These are phyloP conservation scores for Oophaga pumilio DNA, from an alignment of 2,113 vertebrate species.

Conservation along the genomic window DNA sequence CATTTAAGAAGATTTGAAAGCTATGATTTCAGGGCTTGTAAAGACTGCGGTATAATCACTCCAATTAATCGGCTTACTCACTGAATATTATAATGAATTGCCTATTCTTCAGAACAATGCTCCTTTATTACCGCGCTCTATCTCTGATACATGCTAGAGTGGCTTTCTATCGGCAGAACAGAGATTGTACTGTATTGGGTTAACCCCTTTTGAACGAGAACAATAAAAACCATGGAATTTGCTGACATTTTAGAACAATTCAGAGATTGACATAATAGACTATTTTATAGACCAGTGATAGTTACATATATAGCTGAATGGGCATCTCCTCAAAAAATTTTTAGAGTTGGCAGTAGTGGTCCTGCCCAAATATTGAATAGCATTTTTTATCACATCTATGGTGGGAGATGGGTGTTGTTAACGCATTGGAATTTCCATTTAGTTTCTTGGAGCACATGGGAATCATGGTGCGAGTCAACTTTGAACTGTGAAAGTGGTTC, in stretches of 20 bases:
- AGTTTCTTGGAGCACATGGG: too few relatives aligned
- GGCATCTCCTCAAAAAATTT: too few relatives aligned
- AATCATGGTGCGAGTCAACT: too few relatives aligned
- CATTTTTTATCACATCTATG: too few relatives aligned
- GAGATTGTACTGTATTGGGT: not conserved
- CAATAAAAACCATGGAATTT: not conserved
- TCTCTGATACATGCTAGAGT: not conserved
- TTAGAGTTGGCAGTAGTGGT: too few relatives aligned
- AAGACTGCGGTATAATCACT: conserved; percentile 31
- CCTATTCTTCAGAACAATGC: conserved; percentile 47
- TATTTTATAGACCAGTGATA: not conserved
- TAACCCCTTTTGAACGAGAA: not conserved
- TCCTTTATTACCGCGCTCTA: conserved; percentile 1
- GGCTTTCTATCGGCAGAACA: not conserved
- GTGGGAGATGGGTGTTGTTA: too few relatives aligned
- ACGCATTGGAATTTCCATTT: too few relatives aligned
- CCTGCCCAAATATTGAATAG: too few relatives aligned
- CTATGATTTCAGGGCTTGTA: not conserved
- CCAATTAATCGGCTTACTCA: conserved; percentile 46
- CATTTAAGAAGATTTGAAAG: not conserved
- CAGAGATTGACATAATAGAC: not conserved
- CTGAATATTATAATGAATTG: conserved; percentile 40
- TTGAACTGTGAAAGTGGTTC: too few relatives aligned
- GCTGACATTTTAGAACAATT: not conserved
- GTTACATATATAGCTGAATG: not conserved